A percentile compares a stretch with the other conserved stretches of the same genome.
These are phyloP conservation scores for Encarsia formosa DNA, from an alignment of 2,888 invertebrate species.

Conservation along the genomic window DNA sequence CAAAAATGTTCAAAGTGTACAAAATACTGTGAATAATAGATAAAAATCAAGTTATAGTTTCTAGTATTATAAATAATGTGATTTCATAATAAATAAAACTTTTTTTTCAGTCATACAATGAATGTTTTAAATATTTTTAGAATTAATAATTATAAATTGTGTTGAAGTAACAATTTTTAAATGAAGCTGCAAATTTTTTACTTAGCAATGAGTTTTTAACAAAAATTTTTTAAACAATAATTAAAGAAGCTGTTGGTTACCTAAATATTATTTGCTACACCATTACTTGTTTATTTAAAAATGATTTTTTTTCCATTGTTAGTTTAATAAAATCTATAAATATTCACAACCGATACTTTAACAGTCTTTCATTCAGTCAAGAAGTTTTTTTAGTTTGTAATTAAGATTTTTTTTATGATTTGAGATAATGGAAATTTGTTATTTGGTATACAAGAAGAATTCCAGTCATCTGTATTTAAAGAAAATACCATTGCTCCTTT, in stretches of 20 bases:
- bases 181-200: not conserved
- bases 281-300: not conserved
- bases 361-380: conserved; percentile 13
- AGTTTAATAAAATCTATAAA: conserved; percentile 16
- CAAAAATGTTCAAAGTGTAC: conserved; percentile 27
- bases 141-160: conserved; percentile 1
- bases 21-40: conserved; percentile 28
- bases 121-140: conserved; percentile 7
- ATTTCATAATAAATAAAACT: conserved; percentile 18
- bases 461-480: conserved; percentile 75
- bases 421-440: conserved; percentile 51
- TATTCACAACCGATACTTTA: conserved; percentile 25
- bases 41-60: conserved; percentile 12
- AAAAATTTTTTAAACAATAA: too few species aligned
- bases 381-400: conserved; percentile 8
- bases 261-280: conserved; percentile 13
- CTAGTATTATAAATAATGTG: conserved; percentile 16
- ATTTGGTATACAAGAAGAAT: conserved; percentile 55
- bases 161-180: too few species aligned
- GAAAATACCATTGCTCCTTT: conserved; percentile 83
- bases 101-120: too few species aligned
- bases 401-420: conserved; percentile 30
- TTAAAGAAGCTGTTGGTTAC: too few species aligned
- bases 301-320: not conserved
- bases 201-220: too few species aligned